Percentiles rank a stretch among this genome's conserved stretches.
Evolutionary conservation across 2,113 vertebrate species (phyloP).

Genomic region (Edolisoma coerulescens): DNA sequence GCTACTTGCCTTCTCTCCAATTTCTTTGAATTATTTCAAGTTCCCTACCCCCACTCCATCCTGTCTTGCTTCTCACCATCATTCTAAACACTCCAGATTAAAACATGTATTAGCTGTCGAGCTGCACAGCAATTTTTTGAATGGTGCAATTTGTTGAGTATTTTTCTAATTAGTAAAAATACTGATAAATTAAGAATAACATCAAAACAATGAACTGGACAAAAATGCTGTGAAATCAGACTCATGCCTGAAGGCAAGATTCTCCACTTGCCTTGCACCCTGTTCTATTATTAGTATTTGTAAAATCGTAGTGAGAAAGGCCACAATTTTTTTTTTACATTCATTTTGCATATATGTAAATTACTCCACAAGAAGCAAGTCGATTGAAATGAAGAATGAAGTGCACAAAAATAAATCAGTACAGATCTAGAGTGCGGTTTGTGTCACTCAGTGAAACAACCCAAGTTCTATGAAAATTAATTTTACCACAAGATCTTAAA

Average conservation of each 20-base stretch:
- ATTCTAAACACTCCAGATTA: neutral
- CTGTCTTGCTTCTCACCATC: neutral
- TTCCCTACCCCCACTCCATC: neutral
- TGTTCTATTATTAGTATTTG: neutral
- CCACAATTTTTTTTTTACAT: neutral
- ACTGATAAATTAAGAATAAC: neutral
- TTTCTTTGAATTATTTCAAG: neutral
- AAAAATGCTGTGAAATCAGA: neutral
- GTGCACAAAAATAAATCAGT: neutral
- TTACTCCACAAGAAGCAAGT: neutral
- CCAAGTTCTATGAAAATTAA: neutral
- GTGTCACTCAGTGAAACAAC: neutral
- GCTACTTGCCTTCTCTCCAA: neutral
- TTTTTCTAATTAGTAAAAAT: neutral
- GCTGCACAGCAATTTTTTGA: neutral
- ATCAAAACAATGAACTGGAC: neutral
- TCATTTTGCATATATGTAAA: constrained; percentile 22
- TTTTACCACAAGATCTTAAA: neutral
- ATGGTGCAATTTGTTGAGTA: neutral
- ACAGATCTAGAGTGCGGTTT: neutral
- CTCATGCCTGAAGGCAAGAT: neutral
- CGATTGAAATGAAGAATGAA: neutral
- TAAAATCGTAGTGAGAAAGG: neutral
- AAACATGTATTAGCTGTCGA: neutral
- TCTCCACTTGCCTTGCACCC: neutral